phyloP scores from a whole-genome alignment of 2,888 invertebrate genomes.

The Calliopum simillimum region DNA sequence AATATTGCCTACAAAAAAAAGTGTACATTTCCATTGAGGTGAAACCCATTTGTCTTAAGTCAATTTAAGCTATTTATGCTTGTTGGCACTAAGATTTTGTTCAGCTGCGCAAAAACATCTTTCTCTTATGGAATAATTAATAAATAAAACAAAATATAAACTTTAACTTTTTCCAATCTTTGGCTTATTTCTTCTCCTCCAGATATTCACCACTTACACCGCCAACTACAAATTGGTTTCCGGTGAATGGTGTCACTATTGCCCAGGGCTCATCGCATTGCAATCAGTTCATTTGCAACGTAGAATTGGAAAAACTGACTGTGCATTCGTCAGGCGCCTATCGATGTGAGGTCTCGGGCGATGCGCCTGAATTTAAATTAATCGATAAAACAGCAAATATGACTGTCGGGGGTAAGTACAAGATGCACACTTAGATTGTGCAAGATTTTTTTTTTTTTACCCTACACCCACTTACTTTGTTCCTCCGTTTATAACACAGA shows the following conservation, averaged over 20 bases:
- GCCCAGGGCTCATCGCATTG: conserved; percentile 65
- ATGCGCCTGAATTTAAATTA: conserved; percentile 73
- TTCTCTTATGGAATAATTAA: no score
- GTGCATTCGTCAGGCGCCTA: conserved; percentile 69
- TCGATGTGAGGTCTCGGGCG: conserved; percentile 74
- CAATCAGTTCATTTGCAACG: conserved; percentile 67
- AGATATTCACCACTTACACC: conserved; percentile 67
- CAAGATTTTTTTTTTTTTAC: no score
- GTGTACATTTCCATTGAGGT: no score
- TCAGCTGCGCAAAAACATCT: no score
- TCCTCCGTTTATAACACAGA: no score
- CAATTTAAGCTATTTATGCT: no score
- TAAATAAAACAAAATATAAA: no score
- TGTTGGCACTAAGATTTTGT: no score
- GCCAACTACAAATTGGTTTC: conserved; percentile 66
- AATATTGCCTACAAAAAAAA: no score
- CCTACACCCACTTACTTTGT: no score
- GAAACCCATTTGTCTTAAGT: no score
- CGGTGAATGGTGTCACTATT: conserved; percentile 65
- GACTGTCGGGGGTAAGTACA: conserved; percentile 71
- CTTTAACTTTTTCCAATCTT: no score
- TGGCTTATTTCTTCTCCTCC: conserved; percentile 42
- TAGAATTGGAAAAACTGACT: conserved; percentile 64
- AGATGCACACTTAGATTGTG: neutral
- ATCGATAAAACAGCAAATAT: conserved; percentile 72